Conservation (phyloP, 2,888 invertebrate genomes). For the Argyra leucocephala region DNA sequence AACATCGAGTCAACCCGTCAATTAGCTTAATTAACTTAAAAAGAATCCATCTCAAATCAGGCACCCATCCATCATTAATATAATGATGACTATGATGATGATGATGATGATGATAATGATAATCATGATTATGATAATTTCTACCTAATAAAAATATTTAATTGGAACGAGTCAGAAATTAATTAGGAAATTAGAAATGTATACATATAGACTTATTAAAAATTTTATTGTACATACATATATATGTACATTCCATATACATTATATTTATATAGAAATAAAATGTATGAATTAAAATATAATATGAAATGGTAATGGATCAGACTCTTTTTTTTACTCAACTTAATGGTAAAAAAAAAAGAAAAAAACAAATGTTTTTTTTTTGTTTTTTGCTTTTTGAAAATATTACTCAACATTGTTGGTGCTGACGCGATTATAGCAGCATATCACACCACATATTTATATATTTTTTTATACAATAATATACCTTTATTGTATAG, state of each 20-base stretch:
- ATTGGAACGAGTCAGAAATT: not conserved
- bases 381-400: not conserved
- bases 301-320: not conserved
- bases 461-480: no score
- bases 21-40: conserved; percentile 2
- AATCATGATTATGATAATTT: not conserved
- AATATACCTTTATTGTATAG: no score
- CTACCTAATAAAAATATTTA: not conserved
- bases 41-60: conserved; percentile 10
- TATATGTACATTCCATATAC: not conserved
- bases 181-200: not conserved
- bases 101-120: not conserved
- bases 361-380: no score
- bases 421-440: no score
- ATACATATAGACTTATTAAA: no score
- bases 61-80: conserved; percentile 9
- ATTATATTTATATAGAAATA: not conserved
- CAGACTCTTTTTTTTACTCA: not conserved
- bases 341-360: no score
- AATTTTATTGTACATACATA: not conserved
- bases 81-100: not conserved
- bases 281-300: not conserved
- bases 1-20: not conserved
- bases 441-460: no score
- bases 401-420: no score